Percentiles rank a stretch among this genome's conserved stretches.
Conservation (phyloP, 2,113 vertebrate species). For the Gallinago undulata region DNA sequence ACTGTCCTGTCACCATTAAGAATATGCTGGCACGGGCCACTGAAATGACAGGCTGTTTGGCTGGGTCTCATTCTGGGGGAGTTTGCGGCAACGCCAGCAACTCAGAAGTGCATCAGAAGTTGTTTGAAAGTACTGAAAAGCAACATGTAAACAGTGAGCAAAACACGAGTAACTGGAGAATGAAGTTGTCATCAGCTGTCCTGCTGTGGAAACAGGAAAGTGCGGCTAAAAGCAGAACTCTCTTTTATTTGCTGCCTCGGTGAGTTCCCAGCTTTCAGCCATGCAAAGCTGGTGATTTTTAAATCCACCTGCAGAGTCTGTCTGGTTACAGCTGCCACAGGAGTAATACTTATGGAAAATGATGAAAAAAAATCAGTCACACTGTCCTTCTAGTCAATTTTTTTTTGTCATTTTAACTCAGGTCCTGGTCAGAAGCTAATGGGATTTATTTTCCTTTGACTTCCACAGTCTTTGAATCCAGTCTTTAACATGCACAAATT, state of each 20-base stretch:
- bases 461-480: neutral
- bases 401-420: neutral
- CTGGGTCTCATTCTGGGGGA: neutral
- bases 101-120: neutral
- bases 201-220: neutral
- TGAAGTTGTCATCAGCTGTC: constrained; percentile 19
- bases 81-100: neutral
- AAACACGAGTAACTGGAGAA: neutral
- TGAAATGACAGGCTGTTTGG: neutral
- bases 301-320: neutral
- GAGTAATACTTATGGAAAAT: neutral
- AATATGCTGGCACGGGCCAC: neutral
- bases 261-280: neutral
- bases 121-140: constrained; percentile 15
- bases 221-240: neutral
- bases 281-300: neutral
- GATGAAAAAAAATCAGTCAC: neutral
- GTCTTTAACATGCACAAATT: neutral
- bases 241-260: neutral
- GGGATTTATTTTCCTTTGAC: constrained; percentile 8
- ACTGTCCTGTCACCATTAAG: neutral
- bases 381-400: neutral
- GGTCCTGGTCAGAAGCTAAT: neutral
- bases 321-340: neutral
- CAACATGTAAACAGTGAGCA: neutral